Conservation (phyloP, 2,113 vertebrate species). For the Noctilio leporinus region DNA sequence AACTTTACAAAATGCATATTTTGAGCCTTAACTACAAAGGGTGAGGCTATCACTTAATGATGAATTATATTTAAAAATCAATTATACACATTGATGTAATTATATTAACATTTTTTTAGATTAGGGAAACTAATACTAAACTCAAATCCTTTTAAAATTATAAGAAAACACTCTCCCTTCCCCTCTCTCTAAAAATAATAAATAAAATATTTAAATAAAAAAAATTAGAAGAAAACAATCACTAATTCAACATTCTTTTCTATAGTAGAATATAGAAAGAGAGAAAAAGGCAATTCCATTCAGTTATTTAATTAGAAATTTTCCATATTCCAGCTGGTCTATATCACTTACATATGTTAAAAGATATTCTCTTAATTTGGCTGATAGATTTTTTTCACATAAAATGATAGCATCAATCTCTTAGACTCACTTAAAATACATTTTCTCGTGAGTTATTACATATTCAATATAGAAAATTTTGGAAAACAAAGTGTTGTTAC, state of each 20-base stretch:
- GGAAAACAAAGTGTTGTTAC: neutral
- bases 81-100: neutral
- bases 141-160: neutral
- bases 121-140: neutral
- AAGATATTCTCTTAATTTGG: constrained; percentile 53
- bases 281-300: constrained; percentile 38
- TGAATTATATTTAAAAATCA: neutral
- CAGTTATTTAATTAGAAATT: constrained; percentile 52
- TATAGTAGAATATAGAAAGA: neutral
- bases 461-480: neutral
- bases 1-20: neutral
- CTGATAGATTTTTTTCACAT: constrained; percentile 30
- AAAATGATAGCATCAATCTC: constrained; percentile 58
- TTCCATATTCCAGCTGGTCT: constrained; percentile 59
- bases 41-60: neutral
- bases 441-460: neutral
- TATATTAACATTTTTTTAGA: neutral
- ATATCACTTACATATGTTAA: constrained; percentile 67
- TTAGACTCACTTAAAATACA: constrained; percentile 21
- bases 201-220: no score
- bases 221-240: neutral
- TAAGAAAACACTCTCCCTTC: constrained; percentile 2
- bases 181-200: no score
- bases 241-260: neutral
- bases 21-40: neutral